A percentile compares a stretch with the other conserved stretches of the same genome.
Evolutionary conservation across 2,113 vertebrate species (phyloP).

Genomic region (Tinamus guttatus): DNA sequence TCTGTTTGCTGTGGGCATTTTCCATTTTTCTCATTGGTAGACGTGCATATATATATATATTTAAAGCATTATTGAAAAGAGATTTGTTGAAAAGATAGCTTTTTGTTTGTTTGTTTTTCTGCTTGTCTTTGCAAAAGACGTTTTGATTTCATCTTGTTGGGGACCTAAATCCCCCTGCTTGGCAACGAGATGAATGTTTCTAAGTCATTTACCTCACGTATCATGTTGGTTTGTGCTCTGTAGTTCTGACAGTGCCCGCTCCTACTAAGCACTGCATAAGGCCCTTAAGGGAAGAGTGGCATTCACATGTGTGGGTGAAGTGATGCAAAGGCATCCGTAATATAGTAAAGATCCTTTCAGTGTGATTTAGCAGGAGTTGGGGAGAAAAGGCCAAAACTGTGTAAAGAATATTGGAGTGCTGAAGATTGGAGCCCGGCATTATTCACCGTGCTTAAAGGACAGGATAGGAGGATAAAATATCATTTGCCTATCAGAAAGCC

Average conservation of each 20-base stretch:
- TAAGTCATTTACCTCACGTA: fast-evolving
- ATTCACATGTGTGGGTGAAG: neutral
- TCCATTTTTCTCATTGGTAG: neutral
- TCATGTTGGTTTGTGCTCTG: neutral
- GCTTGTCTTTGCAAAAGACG: neutral
- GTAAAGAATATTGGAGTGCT: fast-evolving
- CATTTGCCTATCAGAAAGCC: neutral
- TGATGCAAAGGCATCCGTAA: fast-evolving
- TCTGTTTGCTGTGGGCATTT: neutral
- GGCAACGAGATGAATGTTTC: neutral
- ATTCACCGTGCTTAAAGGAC: neutral
- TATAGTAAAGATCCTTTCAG: neutral
- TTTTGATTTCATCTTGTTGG: neutral
- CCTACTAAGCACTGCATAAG: fast-evolving
- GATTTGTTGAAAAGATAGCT: neutral
- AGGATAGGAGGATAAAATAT: neutral
- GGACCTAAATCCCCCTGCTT: neutral
- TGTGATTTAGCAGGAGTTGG: neutral
- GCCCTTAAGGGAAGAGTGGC: neutral
- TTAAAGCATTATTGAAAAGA: neutral
- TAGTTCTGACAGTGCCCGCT: neutral
- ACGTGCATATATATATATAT: neutral
- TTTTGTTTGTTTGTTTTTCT: too few relatives aligned
- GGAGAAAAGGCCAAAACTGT: neutral
- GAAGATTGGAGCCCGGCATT: neutral